Evolutionary conservation across 1,140 invertebrate genomes (phyloP), one percentile per base, ranked within the genome.

Genomic region (Aphelenchoides besseyi): DNA sequence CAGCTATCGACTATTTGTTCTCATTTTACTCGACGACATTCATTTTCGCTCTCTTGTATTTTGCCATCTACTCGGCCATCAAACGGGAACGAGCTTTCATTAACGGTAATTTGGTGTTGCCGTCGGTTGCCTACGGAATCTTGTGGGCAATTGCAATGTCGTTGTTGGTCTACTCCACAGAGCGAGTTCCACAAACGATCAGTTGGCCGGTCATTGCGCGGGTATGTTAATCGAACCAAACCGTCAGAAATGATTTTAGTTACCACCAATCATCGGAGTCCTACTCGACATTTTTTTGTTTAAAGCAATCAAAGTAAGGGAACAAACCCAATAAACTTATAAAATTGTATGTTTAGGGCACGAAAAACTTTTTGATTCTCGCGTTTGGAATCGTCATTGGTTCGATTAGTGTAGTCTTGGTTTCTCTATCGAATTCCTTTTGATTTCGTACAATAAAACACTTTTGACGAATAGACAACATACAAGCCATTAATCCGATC

Each of bases 1-100:
- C 30, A 79, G 79, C 75, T 18, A 69, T 81, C 54, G 79, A 81
- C 61, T 83, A 80, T 33, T 68, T 81, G 18, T 81, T 82, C 55
- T 79, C 81, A 23, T 75, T 81, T 71, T 81, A 74, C 35, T 79
- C 77, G 8, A 66, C 81, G 23, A 70, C 75, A 29, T 81, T 83
- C 61, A 36, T 74, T 33, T 81, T 81, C 66, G 81, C 80, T 23
- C 81, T 79, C 0, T 12, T 83, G 18, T 81, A 81, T 69, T 81
- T 81, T 52, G 23, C 81, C 28, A 28, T 68, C 2, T 81, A 81
- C 54, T 72, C 77, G 29, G 26, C 72, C 8, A 41, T 81, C 18
- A 48, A 66, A 29, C 55, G 75, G 18, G 68, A 66, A 32, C 68
- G 68, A 33, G 70, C 79, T 29, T 74, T 68, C 62, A 63, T 73